Conservation (phyloP, 2,888 invertebrate genomes). For the Phlogophora meticulosa region DNA sequence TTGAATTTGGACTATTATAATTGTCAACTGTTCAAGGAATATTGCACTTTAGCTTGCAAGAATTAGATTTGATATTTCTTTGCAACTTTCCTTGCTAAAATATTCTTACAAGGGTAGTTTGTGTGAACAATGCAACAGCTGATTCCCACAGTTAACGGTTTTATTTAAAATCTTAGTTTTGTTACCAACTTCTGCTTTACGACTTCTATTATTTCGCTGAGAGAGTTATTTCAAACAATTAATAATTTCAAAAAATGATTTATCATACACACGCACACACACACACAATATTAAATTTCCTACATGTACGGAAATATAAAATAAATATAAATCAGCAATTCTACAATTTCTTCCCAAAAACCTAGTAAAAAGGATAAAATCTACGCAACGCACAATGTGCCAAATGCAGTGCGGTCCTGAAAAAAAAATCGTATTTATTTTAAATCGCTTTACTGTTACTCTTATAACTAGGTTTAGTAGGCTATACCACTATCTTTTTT, state of each 20-base stretch:
- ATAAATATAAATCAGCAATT: neutral
- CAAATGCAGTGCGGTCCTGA: neutral
- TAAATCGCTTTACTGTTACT: constrained; percentile 24
- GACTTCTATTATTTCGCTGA: constrained; percentile 7
- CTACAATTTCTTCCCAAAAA: neutral
- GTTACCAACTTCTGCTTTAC: constrained; percentile 25
- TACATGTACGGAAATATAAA: neutral
- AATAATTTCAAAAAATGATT: neutral
- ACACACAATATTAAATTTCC: too few species aligned
- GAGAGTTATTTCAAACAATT: constrained; percentile 1
- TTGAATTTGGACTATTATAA: constrained; percentile 38
- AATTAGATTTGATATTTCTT: constrained; percentile 65
- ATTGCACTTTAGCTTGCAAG: constrained; percentile 33
- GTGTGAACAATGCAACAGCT: constrained; percentile 83
- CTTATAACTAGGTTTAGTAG: constrained; percentile 58
- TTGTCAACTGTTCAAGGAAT: constrained; percentile 27
- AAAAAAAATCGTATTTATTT: neutral
- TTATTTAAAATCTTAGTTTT: constrained; percentile 68
- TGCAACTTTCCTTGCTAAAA: constrained; percentile 68
- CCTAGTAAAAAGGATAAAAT: neutral
- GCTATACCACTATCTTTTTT: constrained; percentile 48
- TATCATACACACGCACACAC: too few species aligned
- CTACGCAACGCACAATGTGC: constrained; percentile 13
- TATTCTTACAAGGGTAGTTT: constrained; percentile 72
- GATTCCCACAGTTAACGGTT: constrained; percentile 86